Percentiles rank a stretch among this genome's conserved stretches.
Conservation (phyloP, 2,888 invertebrate genomes). For the Tetrapedia diversipes region DNA sequence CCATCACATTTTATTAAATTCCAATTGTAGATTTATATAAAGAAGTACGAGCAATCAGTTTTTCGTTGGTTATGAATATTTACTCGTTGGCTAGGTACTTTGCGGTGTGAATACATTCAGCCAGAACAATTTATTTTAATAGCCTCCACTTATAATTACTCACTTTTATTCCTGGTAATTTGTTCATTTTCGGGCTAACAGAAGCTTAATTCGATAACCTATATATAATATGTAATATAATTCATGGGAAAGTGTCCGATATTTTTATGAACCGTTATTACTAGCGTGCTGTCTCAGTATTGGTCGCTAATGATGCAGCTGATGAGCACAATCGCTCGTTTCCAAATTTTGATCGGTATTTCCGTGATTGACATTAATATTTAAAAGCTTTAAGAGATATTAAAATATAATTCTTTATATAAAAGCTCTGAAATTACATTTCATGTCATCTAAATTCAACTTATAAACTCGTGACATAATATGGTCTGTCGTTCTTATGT, state of each 20-base stretch:
- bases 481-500: no score
- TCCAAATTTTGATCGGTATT: neutral
- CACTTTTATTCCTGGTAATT: slow-evolving; percentile 15
- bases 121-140: neutral
- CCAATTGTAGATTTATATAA: neutral
- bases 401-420: no score
- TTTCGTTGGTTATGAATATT: neutral
- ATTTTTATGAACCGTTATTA: slow-evolving; percentile 43
- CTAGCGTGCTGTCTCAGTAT: slow-evolving; percentile 35
- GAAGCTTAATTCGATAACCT: slow-evolving; percentile 29
- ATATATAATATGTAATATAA: no score
- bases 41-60: no score
- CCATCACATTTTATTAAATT: neutral
- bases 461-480: no score
- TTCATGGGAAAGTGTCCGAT: slow-evolving; percentile 16
- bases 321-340: slow-evolving; percentile 9
- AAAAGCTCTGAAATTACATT: no score
- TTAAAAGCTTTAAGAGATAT: no score
- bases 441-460: no score
- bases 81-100: neutral
- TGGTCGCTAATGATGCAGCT: slow-evolving; percentile 41
- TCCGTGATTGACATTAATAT: no score
- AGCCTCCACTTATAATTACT: slow-evolving; percentile 7
- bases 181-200: slow-evolving; percentile 36
- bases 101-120: neutral